phyloP scores from a whole-genome alignment of 1,140 invertebrate species.

The Lycorma delicatula region DNA sequence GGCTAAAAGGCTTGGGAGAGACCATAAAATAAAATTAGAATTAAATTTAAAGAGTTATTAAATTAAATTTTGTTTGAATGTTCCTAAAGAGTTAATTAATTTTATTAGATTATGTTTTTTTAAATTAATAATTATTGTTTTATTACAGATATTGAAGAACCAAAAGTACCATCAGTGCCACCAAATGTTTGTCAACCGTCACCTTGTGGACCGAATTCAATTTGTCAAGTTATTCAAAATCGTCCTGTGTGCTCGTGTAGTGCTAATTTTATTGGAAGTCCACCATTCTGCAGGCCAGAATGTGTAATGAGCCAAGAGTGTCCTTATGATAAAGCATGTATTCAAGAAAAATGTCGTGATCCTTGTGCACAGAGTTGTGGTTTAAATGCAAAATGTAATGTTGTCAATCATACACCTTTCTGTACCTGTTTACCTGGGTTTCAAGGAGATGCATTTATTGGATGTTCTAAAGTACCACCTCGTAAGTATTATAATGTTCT shows the following conservation, averaged over 20 bases:
- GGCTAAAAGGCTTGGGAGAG: too few species aligned
- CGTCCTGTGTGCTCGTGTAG: slow-evolving; percentile 69
- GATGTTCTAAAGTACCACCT: slow-evolving; percentile 50
- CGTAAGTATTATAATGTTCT: slow-evolving; percentile 23
- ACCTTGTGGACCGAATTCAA: slow-evolving; percentile 76
- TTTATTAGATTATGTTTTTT: too few species aligned
- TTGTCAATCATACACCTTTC: slow-evolving; percentile 70
- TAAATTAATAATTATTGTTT: slow-evolving; percentile 4
- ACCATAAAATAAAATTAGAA: too few species aligned
- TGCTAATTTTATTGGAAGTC: slow-evolving; percentile 46
- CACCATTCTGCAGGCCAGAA: slow-evolving; percentile 49
- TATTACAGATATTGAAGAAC: slow-evolving; percentile 30
- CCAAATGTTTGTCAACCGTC: slow-evolving; percentile 65
- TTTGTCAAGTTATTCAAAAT: slow-evolving; percentile 69
- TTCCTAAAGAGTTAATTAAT: not conserved
- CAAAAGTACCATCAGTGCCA: slow-evolving; percentile 28
- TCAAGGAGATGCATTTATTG: slow-evolving; percentile 73
- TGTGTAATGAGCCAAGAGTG: slow-evolving; percentile 50
- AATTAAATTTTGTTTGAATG: not conserved
- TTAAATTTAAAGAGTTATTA: too few species aligned
- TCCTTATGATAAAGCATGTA: slow-evolving; percentile 58
- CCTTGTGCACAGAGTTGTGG: slow-evolving; percentile 69
- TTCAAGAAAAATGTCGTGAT: slow-evolving; percentile 68
- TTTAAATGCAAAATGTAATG: slow-evolving; percentile 65
- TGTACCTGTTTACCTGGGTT: slow-evolving; percentile 67